Base-by-base conservation (phyloP, 1,140 invertebrate species). In the Coenobita brevimanus region DNA sequence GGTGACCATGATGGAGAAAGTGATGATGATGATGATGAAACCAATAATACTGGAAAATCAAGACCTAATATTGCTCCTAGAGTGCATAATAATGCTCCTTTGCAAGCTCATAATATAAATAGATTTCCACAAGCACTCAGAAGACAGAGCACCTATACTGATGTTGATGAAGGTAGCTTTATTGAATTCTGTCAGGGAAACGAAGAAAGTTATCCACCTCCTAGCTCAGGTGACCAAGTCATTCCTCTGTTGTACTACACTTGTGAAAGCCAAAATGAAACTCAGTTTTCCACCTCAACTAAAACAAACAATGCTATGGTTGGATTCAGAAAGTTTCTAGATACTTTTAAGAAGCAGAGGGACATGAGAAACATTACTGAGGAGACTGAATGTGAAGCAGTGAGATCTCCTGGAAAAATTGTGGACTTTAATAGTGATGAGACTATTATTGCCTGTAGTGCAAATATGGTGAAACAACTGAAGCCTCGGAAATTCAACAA, bases 151-250 rank as follows among this genome's bases (percentile, higher is more conserved):
- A 36, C 84, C 50, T 84, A 76, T 43, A 88, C 89, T n/a, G 89
- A 90, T 33, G 82, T 90, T 84, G 89, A 90, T 75, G 89, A 90
- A 30, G 89, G 89, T 21, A 90, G 85, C 50, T 90, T 90, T 67
- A 57, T 90, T 73, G 89, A 90, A 73, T 90, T 88, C 54, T 88
- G 38, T 30, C 38, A 73, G 79, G 89, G 78, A 21, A 88, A 87
- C 27, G 75, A 82, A 71, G 79, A 84, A 27, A 76, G 75, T 24
- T 50, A 76, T 10, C 36, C 38, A 21, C 69, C 71, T 36, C 73
- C 75, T 84, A 67, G n/a, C 27, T 21, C 17, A 43, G 69, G 83
- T 43, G 75, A 76, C 3, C 27, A 81, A 69, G 69, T 21, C 10
- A 81, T 67, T 30, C 79, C 79, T 81, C 71, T 43, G n/a, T 38